These are phyloP conservation scores for Drosophila yakuba DNA, from an alignment of 1,140 invertebrate species.

Conservation along the genomic window DNA sequence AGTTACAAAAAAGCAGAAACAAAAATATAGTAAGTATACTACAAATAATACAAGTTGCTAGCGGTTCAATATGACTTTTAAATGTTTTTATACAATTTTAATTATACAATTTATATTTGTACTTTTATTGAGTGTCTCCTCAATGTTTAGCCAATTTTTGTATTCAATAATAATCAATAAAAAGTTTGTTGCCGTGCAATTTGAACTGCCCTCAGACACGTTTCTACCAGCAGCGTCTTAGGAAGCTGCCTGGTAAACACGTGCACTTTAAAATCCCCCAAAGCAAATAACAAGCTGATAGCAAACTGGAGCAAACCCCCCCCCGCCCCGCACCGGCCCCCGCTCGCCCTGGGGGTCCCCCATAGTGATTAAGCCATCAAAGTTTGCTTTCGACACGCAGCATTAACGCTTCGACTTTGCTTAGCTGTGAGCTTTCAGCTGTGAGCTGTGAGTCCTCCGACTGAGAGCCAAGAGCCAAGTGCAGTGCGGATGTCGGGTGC, in stretches of 20 bases:
- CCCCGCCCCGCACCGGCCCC: conserved; percentile 5
- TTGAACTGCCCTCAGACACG: conserved; percentile 42
- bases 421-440: conserved; percentile 46
- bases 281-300: conserved; percentile 56
- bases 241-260: conserved; percentile 45
- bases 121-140: too few relatives aligned
- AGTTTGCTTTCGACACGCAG: conserved; percentile 79
- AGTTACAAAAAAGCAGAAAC: too few relatives aligned
- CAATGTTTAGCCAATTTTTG: too few relatives aligned
- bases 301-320: conserved; percentile 55
- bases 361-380: conserved; percentile 81
- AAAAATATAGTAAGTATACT: too few relatives aligned
- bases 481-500: conserved; percentile 38
- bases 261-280: conserved; percentile 56
- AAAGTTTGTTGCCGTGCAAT: conserved; percentile 12
- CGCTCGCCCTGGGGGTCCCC: conserved; percentile 15
- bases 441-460: background rate
- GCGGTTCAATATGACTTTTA: too few relatives aligned
- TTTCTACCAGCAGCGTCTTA: conserved; percentile 34
- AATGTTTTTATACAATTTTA: too few relatives aligned
- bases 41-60: too few relatives aligned
- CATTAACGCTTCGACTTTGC: conserved; percentile 78
- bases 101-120: too few relatives aligned
- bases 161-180: background rate
- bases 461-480: conserved; percentile 23